Base-by-base conservation (phyloP, 2,888 invertebrate genomes). In the Tridacna gigas region DNA sequence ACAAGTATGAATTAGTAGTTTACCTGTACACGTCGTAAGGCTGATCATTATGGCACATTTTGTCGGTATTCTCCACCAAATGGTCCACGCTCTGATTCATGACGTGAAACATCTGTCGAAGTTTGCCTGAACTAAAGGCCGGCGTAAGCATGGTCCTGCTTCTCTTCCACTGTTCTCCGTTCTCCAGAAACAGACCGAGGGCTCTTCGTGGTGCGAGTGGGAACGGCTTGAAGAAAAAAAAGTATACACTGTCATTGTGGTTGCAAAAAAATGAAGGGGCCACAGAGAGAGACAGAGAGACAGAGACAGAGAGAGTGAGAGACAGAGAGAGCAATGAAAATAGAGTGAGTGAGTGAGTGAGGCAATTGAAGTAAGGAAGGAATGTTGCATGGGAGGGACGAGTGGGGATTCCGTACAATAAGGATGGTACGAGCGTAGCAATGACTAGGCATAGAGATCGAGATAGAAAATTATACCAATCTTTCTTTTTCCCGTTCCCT, bases 151-250 rank as follows among this genome's bases (percentile, higher is more conserved):
- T 91, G 15, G 94, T 91, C 22, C 96, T 91, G 61, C 96, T 95
- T 22, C 95, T 91, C 89, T 95, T 96, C 96, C 96, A 96, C 45
- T 95, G 93, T n/a, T 93, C 89, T 3, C 95, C 95, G 25, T 95
- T 91, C 91, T 94, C 89, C 26, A 91, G 82, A 80, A 95, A 94
- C 45, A 95, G 86, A 37, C 95, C 93, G 9, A 93, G 90, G 25
- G 91, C 88, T 77, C 92, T 92, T 25, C 91, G 83, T 37, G 93
- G 93, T 22, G 91, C 92, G 77, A 94, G 80, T 1, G 94, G 93
- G 71, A 94, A 94, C 0, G 91, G 93, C 91, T 93, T 87, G n/a
- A 89, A 67, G 20, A 56, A 5, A 56, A 37, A 37, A 7, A 37
- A 37, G 2, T 7, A 37, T 4, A 37, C 37, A 7, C 37, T 37